Percentiles rank a stretch among this genome's conserved stretches.
Evolutionary conservation across 2,888 invertebrate species (phyloP).

Genomic region (Nemoura dubitans): DNA sequence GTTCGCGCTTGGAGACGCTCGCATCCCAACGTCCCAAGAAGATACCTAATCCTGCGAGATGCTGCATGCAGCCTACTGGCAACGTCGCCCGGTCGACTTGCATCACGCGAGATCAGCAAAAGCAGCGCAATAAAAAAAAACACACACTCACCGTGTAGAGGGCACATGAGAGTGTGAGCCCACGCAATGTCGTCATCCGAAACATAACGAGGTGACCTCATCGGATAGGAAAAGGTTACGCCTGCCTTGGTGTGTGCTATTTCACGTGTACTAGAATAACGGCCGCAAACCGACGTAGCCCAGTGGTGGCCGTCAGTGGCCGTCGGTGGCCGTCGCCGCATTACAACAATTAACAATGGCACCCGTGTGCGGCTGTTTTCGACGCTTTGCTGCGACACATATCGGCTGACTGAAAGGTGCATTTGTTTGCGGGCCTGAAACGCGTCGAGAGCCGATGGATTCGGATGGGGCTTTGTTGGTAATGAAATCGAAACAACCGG

Average conservation of each 20-base stretch:
- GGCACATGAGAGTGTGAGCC: conserved; percentile 1
- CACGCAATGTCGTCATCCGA: conserved; percentile 46
- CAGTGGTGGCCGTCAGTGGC: too few species aligned
- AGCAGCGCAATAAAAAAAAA: neutral
- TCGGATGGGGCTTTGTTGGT: neutral
- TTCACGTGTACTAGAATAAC: neutral
- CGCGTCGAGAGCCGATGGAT: neutral
- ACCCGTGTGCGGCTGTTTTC: neutral
- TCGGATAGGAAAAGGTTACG: conserved; percentile 44
- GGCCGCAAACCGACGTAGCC: too few species aligned
- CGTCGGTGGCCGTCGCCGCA: neutral
- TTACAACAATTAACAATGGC: neutral
- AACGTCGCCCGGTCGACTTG: neutral
- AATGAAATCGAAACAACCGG: neutral
- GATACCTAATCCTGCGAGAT: neutral
- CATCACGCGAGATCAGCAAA: neutral
- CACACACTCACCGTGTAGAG: neutral
- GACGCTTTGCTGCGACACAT: neutral
- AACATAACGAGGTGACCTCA: conserved; percentile 43
- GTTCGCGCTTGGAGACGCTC: too few species aligned
- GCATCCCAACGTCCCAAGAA: neutral
- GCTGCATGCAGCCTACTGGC: neutral
- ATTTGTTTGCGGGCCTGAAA: neutral
- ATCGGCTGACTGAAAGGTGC: neutral
- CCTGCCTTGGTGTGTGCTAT: conserved; percentile 26